A percentile compares a stretch with the other conserved stretches of the same genome.
These are phyloP conservation scores for Harpagoxenus sublaevis DNA, from an alignment of 2,888 invertebrate species.

Conservation along the genomic window DNA sequence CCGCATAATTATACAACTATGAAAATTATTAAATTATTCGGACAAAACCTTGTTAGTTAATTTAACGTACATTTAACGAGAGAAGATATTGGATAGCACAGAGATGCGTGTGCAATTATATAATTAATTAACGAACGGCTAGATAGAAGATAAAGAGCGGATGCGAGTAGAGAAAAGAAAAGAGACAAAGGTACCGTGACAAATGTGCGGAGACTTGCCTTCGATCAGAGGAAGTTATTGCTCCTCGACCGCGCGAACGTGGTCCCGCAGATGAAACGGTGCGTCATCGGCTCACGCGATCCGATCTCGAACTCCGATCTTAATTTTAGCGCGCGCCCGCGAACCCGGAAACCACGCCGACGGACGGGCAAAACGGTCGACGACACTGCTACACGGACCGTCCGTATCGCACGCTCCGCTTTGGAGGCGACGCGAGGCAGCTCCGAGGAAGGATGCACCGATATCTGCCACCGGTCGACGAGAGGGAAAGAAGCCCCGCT, in stretches of 20 bases:
- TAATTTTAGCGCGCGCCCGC: slow-evolving; percentile 6
- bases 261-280: neutral
- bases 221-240: slow-evolving; percentile 25
- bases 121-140: neutral
- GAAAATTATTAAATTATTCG: neutral
- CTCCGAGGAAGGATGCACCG: slow-evolving; percentile 16
- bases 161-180: too few relatives aligned
- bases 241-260: slow-evolving; percentile 22
- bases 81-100: neutral
- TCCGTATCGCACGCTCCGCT: slow-evolving; percentile 26
- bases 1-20: neutral
- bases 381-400: neutral
- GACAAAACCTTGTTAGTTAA: neutral
- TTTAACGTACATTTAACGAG: neutral
- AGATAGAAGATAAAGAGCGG: neutral
- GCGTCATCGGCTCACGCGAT: slow-evolving; percentile 23
- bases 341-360: slow-evolving; percentile 47
- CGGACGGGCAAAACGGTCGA: slow-evolving; percentile 42
- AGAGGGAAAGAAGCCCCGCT: slow-evolving; percentile 43
- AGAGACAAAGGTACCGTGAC: neutral
- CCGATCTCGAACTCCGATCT: slow-evolving; percentile 1
- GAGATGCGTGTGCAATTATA: neutral
- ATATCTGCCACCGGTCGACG: slow-evolving; percentile 43
- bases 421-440: slow-evolving; percentile 4
- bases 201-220: slow-evolving; percentile 10